Evolutionary conservation across 2,797 vertebrate genomes (phyloP), one percentile per base, ranked within the genome.

Genomic region (Euthynnus affinis): DNA sequence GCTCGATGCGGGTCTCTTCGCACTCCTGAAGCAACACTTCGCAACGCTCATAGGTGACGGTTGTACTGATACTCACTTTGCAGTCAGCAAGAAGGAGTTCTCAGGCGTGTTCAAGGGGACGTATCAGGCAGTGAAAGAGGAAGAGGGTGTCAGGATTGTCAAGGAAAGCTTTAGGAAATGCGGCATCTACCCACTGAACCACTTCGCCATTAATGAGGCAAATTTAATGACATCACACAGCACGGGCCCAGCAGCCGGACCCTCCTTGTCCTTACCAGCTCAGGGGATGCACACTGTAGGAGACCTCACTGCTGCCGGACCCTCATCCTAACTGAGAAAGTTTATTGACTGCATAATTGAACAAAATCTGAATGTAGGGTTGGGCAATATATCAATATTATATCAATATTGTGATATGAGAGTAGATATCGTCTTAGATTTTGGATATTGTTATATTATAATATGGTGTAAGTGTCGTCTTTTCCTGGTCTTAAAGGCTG

Each of bases 61-160:
- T 6, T 75, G 68, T 48, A 56, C 72, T 0, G 88, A 91, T 9
- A 12, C 75, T 22, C 86, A 88, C 74, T 92, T 90, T 51, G 57
- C 87, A 15, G 76, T 94, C 58, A 94, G 87, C 86, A 94, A 93
- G 71, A 94, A 94, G 70, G 91, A 94, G 74, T 94, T 94, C 76
- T 93, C 93, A 0, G 80, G 88, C 23, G 70, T 92, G 0, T 92
- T 94, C 71, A 90, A 89, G 77, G 79, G 51, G 44, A 74, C 91
- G 0, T 94, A 93, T 82, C 86, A 85, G 59, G 59, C 83, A 4
- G 81, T 66, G 6, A 89, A 89, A 61, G 89, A 91, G 49, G 90
- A 90, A 32, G 91, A 91, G n/a, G 92, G 91, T 3, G 64, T 88
- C n/a, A 53, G 75, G 63, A 81, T 83, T 61, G 91, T 93, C 49